Percentiles rank a stretch among this genome's conserved stretches.
Conservation (phyloP, 2,113 vertebrate species). For the Cairina moschata region DNA sequence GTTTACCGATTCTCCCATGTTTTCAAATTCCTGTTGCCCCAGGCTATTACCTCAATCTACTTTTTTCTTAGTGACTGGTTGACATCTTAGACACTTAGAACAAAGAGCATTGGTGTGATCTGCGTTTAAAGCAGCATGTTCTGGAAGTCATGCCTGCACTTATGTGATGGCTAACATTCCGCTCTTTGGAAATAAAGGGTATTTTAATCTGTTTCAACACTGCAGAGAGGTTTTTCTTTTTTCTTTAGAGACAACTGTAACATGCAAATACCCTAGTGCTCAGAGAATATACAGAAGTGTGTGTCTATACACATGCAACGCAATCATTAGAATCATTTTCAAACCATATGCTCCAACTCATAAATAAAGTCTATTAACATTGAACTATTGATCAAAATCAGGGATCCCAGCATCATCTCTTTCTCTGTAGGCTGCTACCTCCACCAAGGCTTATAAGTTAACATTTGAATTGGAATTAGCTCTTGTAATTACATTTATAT, state of each 20-base stretch:
- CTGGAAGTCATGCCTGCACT: background rate
- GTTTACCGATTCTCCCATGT: background rate
- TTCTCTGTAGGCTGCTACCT: slow-evolving; percentile 24
- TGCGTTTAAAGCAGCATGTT: slow-evolving; percentile 30
- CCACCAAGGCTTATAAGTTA: slow-evolving; percentile 56
- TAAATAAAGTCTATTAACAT: slow-evolving; percentile 54
- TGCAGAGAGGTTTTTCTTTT: background rate
- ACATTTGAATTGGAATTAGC: slow-evolving; percentile 72
- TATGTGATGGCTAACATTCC: background rate
- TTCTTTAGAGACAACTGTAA: background rate
- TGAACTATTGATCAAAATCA: slow-evolving; percentile 58
- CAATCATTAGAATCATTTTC: slow-evolving; percentile 36
- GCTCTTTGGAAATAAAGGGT: background rate
- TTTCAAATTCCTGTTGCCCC: slow-evolving; percentile 36
- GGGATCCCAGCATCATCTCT: slow-evolving; percentile 9
- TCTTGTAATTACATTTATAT: slow-evolving; percentile 74
- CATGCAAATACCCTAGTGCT: slow-evolving; percentile 15
- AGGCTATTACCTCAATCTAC: slow-evolving; percentile 33
- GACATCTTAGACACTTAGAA: slow-evolving; percentile 25
- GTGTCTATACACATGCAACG: background rate
- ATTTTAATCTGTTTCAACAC: background rate
- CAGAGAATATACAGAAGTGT: background rate
- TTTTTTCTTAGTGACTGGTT: background rate
- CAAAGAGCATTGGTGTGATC: slow-evolving; percentile 20
- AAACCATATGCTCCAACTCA: slow-evolving; percentile 18